Evolutionary conservation across 2,888 invertebrate genomes (phyloP), one percentile per base, ranked within the genome.

Genomic region (Dorcus hopei): DNA sequence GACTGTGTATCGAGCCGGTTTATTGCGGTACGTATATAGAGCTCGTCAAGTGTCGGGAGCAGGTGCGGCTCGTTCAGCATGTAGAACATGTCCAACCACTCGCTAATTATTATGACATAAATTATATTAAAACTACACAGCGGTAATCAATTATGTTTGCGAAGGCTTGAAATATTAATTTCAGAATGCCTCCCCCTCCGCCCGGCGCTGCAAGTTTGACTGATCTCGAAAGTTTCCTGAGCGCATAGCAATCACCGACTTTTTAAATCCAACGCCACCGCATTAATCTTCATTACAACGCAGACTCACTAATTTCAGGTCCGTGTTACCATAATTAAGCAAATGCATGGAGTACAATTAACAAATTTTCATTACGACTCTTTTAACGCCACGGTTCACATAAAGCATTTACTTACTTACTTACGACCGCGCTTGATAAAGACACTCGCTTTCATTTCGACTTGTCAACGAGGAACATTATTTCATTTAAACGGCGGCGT

Each of bases 81-180:
- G 66, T 65, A 70, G 66, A 65, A 63, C 69, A 59, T 70, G 71
- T 70, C 72, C 70, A 70, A 66, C 72, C 71, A 70, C 70, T 70
- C 70, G 68, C 73, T 74, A 72, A 75, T 76, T 74, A 74, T 74
- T 74, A 73, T 71, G 72, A 75, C 74, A 73, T 74, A 73, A 76
- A 76, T 76, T 75, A 72, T 71, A 74, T 74, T 74, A 75, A 74
- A 76, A 75, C 74, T 73, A 68, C 62, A 70, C 65, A 67, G 50
- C 45, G 49, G 70, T 73, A 71, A 75, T 75, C 76, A 74, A 75
- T 76, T 76, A 75, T 70, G 40, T 45, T 56, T 43, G 38, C 14
- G 40, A 39, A 48, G 19, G 40, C 38, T 7, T 16, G 67, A 45
- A 45, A 45, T 45, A 45, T 45, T 23, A 45, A 33, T 11, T 45